Evolutionary conservation across 2,888 invertebrate species (phyloP).

Genomic region (Eupithecia exiguata): DNA sequence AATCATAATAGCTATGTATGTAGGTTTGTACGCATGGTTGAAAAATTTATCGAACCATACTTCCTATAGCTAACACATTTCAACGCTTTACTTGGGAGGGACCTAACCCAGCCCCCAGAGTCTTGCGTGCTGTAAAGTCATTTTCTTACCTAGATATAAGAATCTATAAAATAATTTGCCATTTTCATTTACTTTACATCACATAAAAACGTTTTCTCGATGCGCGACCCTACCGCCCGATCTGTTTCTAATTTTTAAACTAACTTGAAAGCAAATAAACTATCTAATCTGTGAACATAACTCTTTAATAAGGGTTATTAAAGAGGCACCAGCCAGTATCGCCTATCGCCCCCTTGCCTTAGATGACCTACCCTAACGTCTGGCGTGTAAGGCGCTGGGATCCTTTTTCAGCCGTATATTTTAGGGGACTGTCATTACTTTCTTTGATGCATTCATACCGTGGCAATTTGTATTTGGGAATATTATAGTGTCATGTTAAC

Average conservation of each 20-base stretch:
- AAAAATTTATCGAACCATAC: neutral
- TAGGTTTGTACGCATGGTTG: neutral
- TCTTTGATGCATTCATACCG: neutral
- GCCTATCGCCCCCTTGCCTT: slow-evolving; percentile 48
- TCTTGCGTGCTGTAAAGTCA: neutral
- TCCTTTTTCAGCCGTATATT: neutral
- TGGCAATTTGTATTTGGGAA: neutral
- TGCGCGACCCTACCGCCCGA: neutral
- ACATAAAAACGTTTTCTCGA: neutral
- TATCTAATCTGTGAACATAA: neutral
- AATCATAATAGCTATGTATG: neutral
- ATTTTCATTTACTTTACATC: neutral
- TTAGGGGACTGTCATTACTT: neutral
- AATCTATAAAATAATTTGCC: neutral
- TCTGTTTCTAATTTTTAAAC: neutral
- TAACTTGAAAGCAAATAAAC: neutral
- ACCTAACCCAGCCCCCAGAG: neutral
- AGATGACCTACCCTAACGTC: slow-evolving; percentile 71
- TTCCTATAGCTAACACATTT: neutral
- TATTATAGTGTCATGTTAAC: neutral
- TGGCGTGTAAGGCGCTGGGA: slow-evolving; percentile 44
- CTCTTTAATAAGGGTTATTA: neutral
- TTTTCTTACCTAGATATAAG: neutral
- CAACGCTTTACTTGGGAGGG: neutral
- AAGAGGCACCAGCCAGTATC: slow-evolving; percentile 19